phyloP scores from a whole-genome alignment of 2,888 invertebrate species.

The Heliconius aoede region DNA sequence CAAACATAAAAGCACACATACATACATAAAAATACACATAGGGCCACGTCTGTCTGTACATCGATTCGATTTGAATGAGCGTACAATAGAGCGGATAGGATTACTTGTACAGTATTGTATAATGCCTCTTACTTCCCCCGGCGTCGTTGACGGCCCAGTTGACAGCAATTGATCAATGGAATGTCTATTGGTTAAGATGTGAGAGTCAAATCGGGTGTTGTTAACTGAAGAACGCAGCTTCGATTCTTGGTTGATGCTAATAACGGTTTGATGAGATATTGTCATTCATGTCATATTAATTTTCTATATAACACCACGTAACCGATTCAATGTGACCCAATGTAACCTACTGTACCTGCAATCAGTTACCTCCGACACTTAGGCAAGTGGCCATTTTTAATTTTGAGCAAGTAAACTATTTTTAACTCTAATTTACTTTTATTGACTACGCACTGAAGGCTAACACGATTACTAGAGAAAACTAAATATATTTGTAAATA shows the following conservation, averaged over 20 bases:
- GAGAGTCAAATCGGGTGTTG: not conserved
- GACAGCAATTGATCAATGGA: slow-evolving; percentile 32
- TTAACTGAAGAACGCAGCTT: not conserved
- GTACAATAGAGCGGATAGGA: slow-evolving; percentile 53
- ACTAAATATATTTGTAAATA: no score
- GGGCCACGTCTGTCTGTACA: slow-evolving; percentile 5
- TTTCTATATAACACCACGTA: no score
- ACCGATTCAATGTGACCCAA: no score
- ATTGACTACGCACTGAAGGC: no score
- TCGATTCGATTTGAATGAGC: slow-evolving; percentile 15
- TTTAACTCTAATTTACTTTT: no score
- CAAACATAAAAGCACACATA: not conserved
- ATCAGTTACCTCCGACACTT: no score
- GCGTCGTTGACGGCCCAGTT: slow-evolving; percentile 53
- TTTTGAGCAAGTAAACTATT: no score
- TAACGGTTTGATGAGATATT: not conserved
- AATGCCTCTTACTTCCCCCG: slow-evolving; percentile 56
- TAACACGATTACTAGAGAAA: no score
- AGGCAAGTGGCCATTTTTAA: no score
- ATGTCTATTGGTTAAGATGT: slow-evolving; percentile 12
- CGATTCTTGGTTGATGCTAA: not conserved
- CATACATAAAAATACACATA: not conserved
- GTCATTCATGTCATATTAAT: no score
- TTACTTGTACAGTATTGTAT: slow-evolving; percentile 51
- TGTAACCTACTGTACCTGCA: no score